Evolutionary conservation across 1,140 invertebrate genomes (phyloP), one percentile per base, ranked within the genome.

Genomic region (Sminthurinus signatus): DNA sequence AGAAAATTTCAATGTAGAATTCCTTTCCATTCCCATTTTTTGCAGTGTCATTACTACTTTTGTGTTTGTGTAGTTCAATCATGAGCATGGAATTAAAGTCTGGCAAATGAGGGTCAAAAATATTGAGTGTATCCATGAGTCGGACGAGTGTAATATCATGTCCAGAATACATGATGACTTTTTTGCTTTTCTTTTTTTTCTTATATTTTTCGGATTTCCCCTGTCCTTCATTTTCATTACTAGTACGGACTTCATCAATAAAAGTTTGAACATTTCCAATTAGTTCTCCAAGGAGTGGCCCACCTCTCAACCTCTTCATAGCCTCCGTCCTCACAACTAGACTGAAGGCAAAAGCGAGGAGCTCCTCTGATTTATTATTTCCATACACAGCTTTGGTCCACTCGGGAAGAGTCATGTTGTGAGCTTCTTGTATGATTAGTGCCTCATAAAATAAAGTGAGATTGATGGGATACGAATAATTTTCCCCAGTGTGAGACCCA

Each of bases 251-350:
- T n/a, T n/a, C n/a, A n/a, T n/a, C n/a, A n/a, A 50, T 31, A 19
- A 32, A 62, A 43, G 2, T 43, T 48, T 2, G 21, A 63, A 74
- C 68, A 39, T 72, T 71, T 25, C 67, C 48, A 12, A 75, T 65
- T 2, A 77, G 62, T 69, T 73, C 70, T 44, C 71, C 60, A 21
- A 77, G 19, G n/a, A 76, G 56, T 2, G 74, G 74, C 80, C 86
- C 88, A 73, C 83, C 85, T 71, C 84, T 82, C 15, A 92, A 79
- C 72, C 82, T 81, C 75, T 85, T 85, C 77, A 89, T 82, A 19
- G 83, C 79, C 50, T 81, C 78, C 60, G 83, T 86, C 70, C 86
- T 83, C 1, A 84, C 15, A 88, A 72, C 15, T 82, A 80, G 61
- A 90, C 83, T 73, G 84, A 61, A 28, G 57, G 14, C 21, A 61